Base-by-base conservation (phyloP, 2,797 vertebrate genomes). In the Myripristis murdjan region DNA sequence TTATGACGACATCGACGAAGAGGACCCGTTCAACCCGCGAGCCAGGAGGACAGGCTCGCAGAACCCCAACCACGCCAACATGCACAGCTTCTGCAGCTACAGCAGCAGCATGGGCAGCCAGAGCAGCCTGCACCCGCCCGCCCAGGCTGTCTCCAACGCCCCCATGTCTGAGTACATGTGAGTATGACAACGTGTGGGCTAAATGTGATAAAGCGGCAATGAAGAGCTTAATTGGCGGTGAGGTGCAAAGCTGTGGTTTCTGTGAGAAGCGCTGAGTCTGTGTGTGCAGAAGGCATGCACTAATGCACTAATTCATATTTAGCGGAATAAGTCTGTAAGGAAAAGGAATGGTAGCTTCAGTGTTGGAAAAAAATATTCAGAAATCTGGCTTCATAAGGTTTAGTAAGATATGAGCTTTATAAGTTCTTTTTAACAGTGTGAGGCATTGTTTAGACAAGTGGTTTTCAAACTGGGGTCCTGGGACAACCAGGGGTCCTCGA, bases 71-170 rank as follows among this genome's bases (percentile, higher is more conserved):
- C 93, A 95, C 51, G 85, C 92, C 44, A 97, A 97, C 84, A 93
- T 98, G 46, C 96, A 94, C 93, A 99, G 97, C 85, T 98, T 98
- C 91, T 97, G 97, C 92, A 98, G 97, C 91, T 98, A 97, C 93
- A 99, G 96, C 94, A 97, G 97, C 79, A 97, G 97, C 87, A 92
- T 98, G 91, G 97, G 97, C 86, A 99, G 98, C 90, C 97, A 99
- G 92, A 96, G 84, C 85, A 98, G 98, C 89, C 93, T 98, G 1
- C 97, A 97, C 48, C 96, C 96, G 0, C 95, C 96, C 0, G 83
- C 95, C 0, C 96, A 95, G 16, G 85, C 96, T 5, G 83, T 95
- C 90, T 95, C 96, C 89, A 96, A 96, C 0, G 95, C 96, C 6
- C 96, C 97, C 0, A 92, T 96, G 83, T 95, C 97, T 0, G 96